Evolutionary conservation across 2,888 invertebrate species (phyloP), one percentile per base, ranked within the genome.

Genomic region (Tanypteryx hageni): DNA sequence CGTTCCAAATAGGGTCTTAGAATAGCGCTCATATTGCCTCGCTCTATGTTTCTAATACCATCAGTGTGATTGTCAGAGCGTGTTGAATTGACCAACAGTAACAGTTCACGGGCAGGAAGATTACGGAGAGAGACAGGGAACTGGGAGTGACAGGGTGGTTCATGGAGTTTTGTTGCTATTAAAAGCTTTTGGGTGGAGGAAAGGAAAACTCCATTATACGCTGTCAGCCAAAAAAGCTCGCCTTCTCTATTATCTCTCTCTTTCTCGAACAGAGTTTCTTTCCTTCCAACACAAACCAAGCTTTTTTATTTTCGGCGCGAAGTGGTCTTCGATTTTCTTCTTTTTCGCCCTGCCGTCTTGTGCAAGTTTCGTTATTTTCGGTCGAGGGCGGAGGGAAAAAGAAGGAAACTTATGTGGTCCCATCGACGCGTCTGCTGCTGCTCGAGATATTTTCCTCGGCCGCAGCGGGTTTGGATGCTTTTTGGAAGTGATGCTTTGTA

Each of bases 131-230:
- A 9, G 68, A 18, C 68, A 18, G 18, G 68, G 68, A 68, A 68
- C 68, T 4, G 8, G 22, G 18, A 68, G 0, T 61, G 61, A 61
- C 1, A 10, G 18, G 18, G 2, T 68, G 68, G 18, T 14, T 64
- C 64, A 64, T n/a, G 68, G 68, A 44, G 1, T 44, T 5, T 44
- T 44, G 44, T 1, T 44, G 44, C 58, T 58, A 85, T 85, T 85
- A 85, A 22, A 85, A 85, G 85, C 27, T 44, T 18, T 22, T 58
- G 58, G 58, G 22, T 13, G 16, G 58, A 18, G 85, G 85, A 57
- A 57, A 85, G n/a, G 57, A 22, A 85, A 85, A 58, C 59, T n/a
- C 22, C 85, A 85, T 85, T 85, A 57, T 85, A 14, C 22, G 85
- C 59, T 5, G 58, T 27, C 85, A 58, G 58, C 85, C 85, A 58